These are phyloP conservation scores for Monochamus alternatus DNA, from an alignment of 2,888 invertebrate species.

Conservation along the genomic window DNA sequence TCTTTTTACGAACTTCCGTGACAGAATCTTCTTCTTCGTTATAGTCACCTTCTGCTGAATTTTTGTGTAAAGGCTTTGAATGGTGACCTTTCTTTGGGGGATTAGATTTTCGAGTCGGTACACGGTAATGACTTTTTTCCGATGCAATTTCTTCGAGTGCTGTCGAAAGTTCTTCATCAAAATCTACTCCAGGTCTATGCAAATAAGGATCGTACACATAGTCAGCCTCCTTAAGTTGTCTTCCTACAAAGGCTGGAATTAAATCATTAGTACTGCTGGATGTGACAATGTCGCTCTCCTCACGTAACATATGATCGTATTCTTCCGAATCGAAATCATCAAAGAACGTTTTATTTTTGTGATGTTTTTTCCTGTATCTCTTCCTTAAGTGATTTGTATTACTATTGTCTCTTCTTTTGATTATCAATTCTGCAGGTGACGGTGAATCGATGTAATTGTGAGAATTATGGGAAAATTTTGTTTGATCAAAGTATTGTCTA, in stretches of 20 bases:
- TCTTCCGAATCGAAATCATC: not conserved
- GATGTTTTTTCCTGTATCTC: not conserved
- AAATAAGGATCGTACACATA: constrained; percentile 51
- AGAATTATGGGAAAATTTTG: not conserved
- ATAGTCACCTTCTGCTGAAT: constrained; percentile 56
- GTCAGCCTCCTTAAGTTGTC: constrained; percentile 48
- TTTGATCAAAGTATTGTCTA: not conserved
- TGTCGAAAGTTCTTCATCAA: constrained; percentile 6
- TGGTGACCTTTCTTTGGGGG: constrained; percentile 28
- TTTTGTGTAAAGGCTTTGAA: constrained; percentile 31
- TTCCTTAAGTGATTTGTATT: not conserved
- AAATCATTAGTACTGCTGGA: constrained; percentile 23
- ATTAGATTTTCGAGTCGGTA: constrained; percentile 17
- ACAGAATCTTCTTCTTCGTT: constrained; percentile 57
- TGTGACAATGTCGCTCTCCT: not conserved
- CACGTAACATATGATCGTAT: not conserved
- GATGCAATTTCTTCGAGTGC: not conserved
- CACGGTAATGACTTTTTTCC: not conserved
- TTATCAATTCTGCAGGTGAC: not conserved
- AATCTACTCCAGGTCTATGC: constrained; percentile 35
- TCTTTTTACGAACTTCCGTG: constrained; percentile 39
- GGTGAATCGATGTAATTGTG: not conserved
- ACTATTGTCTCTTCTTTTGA: constrained; percentile 7
- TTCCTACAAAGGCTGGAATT: constrained; percentile 44
- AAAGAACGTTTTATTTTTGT: not conserved